These are phyloP conservation scores for Heteromyza rotundicornis DNA, from an alignment of 2,888 invertebrate species.

Conservation along the genomic window DNA sequence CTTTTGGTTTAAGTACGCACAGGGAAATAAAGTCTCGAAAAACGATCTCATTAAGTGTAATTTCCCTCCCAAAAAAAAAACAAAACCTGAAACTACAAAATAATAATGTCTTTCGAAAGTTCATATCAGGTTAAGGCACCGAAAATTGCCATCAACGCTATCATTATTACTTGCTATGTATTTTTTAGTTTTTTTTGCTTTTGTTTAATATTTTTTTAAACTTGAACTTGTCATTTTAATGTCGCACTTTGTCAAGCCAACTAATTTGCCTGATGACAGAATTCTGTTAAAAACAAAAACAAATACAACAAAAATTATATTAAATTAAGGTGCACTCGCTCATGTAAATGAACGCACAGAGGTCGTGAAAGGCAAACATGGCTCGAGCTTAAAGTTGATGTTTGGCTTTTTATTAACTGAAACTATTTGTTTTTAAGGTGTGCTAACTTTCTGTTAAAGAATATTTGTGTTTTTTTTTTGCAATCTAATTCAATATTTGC, in stretches of 20 bases:
- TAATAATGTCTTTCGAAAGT: neutral
- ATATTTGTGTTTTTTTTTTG: too few relatives aligned
- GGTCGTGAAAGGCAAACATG: neutral
- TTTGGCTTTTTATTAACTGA: too few relatives aligned
- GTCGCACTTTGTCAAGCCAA: conserved; percentile 1
- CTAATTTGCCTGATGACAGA: neutral
- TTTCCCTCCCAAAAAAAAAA: too few relatives aligned
- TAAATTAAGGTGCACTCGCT: neutral
- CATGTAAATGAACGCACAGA: neutral
- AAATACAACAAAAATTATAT: neutral
- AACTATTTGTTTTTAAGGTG: too few relatives aligned
- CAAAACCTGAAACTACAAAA: too few relatives aligned
- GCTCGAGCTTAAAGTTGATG: too few relatives aligned
- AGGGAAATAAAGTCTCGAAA: neutral
- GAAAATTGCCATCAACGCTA: neutral
- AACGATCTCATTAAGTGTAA: neutral
- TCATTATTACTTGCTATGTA: neutral
- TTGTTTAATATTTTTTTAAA: neutral
- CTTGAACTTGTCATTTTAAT: conserved; percentile 2
- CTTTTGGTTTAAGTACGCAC: neutral
- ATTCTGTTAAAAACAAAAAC: neutral
- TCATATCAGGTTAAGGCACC: neutral
- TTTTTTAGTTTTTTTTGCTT: neutral
- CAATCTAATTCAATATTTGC: too few relatives aligned
- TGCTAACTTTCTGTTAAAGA: too few relatives aligned